phyloP scores from a whole-genome alignment of 1,140 invertebrate genomes.

The Trichogramma pretiosum region DNA sequence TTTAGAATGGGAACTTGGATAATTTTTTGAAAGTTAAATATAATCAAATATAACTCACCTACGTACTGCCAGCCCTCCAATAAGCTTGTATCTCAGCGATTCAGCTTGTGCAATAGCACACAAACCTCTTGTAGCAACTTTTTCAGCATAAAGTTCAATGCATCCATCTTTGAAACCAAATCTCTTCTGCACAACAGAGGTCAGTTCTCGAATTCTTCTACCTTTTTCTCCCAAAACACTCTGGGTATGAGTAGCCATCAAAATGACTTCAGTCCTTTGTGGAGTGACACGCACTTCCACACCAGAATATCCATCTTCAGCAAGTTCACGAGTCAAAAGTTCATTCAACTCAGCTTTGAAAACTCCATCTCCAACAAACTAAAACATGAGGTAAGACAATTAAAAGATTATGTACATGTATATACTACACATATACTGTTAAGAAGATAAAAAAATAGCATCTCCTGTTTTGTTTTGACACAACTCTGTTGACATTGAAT shows the following conservation, averaged over 20 bases:
- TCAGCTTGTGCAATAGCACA: constrained; percentile 99
- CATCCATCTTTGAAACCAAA: constrained; percentile 92
- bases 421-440: too few relatives aligned
- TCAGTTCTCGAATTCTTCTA: constrained; percentile 89
- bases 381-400: too few relatives aligned
- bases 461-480: too few relatives aligned
- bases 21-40: too few relatives aligned
- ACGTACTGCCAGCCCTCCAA: constrained; percentile 85
- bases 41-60: constrained; percentile 47
- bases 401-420: too few relatives aligned
- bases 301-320: constrained; percentile 99
- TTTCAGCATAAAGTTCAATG: constrained; percentile 95
- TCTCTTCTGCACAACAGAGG: constrained; percentile 95
- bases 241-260: constrained; percentile 98
- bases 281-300: constrained; percentile 95
- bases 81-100: constrained; percentile 95
- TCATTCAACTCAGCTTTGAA: constrained; percentile 99
- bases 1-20: too few relatives aligned
- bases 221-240: constrained; percentile 95
- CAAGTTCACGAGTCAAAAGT: constrained; percentile 95
- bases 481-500: too few relatives aligned
- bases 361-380: constrained; percentile 97
- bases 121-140: constrained; percentile 93
- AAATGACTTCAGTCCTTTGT: constrained; percentile 92
- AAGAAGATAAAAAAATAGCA: too few relatives aligned